phyloP scores from a whole-genome alignment of 2,797 vertebrate species.

The Acanthurus lineatus region DNA sequence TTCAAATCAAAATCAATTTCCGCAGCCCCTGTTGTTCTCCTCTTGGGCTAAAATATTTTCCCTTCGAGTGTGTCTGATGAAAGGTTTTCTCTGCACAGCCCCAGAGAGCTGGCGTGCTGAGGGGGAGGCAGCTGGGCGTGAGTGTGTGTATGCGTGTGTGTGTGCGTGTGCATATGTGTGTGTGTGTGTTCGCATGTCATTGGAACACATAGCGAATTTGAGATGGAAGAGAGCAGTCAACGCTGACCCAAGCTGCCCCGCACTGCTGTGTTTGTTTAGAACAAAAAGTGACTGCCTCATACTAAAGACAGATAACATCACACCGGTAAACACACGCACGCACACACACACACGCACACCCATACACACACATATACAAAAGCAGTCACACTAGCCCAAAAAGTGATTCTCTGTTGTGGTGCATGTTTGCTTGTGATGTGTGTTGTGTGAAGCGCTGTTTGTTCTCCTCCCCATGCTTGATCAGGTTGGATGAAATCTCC shows the following conservation, averaged over 20 bases:
- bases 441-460: conserved; percentile 71
- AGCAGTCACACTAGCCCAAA: conserved; percentile 29
- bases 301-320: conserved; percentile 74
- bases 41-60: conserved; percentile 72
- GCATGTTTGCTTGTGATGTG: conserved; percentile 71
- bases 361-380: conserved; percentile 8
- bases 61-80: conserved; percentile 74
- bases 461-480: conserved; percentile 71
- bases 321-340: conserved; percentile 42
- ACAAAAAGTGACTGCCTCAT: conserved; percentile 64
- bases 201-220: conserved; percentile 52
- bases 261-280: conserved; percentile 67
- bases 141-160: conserved; percentile 20
- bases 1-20: conserved; percentile 83
- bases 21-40: conserved; percentile 69
- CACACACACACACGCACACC: background rate
- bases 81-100: conserved; percentile 71
- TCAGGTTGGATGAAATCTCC: conserved; percentile 76
- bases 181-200: conserved; percentile 23
- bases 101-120: conserved; percentile 47
- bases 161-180: conserved; percentile 10
- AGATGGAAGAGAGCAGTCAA: conserved; percentile 61
- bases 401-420: conserved; percentile 50
- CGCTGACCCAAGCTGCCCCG: conserved; percentile 69
- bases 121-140: conserved; percentile 23